Evolutionary conservation across 2,797 vertebrate genomes (phyloP).

Genomic region (Rhadinocentrus ornatus): DNA sequence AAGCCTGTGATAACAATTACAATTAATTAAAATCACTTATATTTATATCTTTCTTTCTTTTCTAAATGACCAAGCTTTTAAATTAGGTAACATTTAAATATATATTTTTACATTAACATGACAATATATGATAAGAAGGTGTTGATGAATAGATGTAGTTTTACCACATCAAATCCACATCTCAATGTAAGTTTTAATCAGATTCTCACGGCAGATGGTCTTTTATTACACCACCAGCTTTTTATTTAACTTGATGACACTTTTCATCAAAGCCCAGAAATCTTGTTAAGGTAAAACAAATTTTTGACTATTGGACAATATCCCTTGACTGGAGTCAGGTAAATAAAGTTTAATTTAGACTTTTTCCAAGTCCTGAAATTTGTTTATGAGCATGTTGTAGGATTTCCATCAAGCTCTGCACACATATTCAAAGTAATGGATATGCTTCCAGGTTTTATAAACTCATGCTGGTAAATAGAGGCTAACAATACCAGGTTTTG

Average conservation of each 20-base stretch:
- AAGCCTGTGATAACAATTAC: too few species aligned
- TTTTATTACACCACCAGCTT: not conserved
- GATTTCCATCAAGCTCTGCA: not conserved
- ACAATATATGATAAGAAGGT: not conserved
- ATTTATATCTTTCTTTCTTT: too few species aligned
- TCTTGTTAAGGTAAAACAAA: not conserved
- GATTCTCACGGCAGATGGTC: not conserved
- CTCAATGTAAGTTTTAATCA: not conserved
- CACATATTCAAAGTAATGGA: too few species aligned
- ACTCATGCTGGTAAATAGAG: not conserved
- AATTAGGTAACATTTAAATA: not conserved
- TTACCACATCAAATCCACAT: not conserved
- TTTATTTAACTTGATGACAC: not conserved
- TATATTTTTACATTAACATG: not conserved
- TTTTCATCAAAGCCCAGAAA: not conserved
- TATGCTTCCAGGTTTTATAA: not conserved
- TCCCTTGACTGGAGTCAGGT: too few species aligned
- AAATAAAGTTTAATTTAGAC: not conserved
- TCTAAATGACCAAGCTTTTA: not conserved
- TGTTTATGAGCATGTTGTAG: not conserved
- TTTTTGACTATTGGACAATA: not conserved
- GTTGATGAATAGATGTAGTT: not conserved
- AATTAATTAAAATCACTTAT: too few species aligned
- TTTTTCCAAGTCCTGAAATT: not conserved
- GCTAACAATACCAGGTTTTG: not conserved